These are phyloP conservation scores for Eupithecia vulgata DNA, from an alignment of 2,888 invertebrate species.

Conservation along the genomic window DNA sequence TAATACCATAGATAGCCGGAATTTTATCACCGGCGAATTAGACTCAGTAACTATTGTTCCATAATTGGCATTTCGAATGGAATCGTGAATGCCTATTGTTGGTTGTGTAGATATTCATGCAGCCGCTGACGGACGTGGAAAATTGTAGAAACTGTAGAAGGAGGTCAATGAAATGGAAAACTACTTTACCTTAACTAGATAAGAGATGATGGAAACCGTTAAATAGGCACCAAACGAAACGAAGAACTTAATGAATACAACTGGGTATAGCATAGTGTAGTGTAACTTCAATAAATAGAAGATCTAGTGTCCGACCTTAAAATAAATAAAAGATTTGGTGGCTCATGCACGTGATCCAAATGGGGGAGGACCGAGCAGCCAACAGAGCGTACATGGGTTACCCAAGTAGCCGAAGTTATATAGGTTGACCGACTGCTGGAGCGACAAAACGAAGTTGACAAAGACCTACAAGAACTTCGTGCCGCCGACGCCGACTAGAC, in stretches of 20 bases:
- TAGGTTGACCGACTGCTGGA: no score
- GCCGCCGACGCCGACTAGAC: background rate
- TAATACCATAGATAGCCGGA: conserved; percentile 18
- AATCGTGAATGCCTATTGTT: conserved; percentile 44
- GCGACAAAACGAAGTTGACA: background rate
- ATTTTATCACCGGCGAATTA: conserved; percentile 31
- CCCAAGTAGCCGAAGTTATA: background rate
- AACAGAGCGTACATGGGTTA: no score
- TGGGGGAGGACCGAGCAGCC: background rate
- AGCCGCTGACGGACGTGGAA: conserved; percentile 21
- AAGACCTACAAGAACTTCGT: background rate
- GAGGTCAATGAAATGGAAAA: background rate
- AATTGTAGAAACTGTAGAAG: conserved; percentile 9
- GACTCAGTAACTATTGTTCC: conserved; percentile 38
- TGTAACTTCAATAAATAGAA: background rate
- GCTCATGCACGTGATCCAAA: background rate
- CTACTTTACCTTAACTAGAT: background rate
- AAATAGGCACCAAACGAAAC: background rate
- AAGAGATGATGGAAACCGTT: background rate
- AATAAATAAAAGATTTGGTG: no score
- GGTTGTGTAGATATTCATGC: conserved; percentile 33
- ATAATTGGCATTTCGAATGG: conserved; percentile 40
- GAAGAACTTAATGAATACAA: background rate
- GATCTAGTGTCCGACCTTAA: background rate
- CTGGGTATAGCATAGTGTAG: no score